Evolutionary conservation across 2,113 vertebrate genomes (phyloP).

Genomic region (Gracilinanus agilis): DNA sequence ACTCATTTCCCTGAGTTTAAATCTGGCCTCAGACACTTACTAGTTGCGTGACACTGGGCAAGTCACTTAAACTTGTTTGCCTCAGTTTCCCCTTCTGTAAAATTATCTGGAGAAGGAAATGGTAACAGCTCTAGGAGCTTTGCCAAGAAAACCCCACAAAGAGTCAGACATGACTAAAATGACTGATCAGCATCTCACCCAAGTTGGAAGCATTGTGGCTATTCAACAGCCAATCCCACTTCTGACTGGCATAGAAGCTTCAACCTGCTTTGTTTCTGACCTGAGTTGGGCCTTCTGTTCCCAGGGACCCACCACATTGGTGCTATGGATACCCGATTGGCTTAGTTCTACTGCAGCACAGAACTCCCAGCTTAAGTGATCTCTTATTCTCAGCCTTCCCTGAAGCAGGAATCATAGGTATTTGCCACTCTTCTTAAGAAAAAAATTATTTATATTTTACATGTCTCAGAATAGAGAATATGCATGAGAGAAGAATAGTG

Average conservation of each 20-base stretch:
- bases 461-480: slow-evolving; percentile 18
- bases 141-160: neutral
- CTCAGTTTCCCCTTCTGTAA: neutral
- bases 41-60: neutral
- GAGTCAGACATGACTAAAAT: neutral
- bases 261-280: neutral
- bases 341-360: neutral
- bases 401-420: neutral
- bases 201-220: neutral
- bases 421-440: slow-evolving; percentile 21
- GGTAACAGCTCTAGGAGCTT: neutral
- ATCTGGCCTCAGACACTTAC: neutral
- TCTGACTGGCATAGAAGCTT: neutral
- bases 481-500: neutral
- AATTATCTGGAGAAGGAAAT: neutral
- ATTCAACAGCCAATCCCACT: neutral
- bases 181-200: neutral
- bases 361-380: neutral
- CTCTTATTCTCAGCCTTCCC: neutral
- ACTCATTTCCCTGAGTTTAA: neutral
- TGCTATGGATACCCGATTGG: neutral
- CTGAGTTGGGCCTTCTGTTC: neutral
- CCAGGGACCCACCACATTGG: neutral
- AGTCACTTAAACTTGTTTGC: neutral
- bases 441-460: neutral